Evolutionary conservation across 2,113 vertebrate species (phyloP), one percentile per base, ranked within the genome.

Genomic region (Dicentrarchus labrax): DNA sequence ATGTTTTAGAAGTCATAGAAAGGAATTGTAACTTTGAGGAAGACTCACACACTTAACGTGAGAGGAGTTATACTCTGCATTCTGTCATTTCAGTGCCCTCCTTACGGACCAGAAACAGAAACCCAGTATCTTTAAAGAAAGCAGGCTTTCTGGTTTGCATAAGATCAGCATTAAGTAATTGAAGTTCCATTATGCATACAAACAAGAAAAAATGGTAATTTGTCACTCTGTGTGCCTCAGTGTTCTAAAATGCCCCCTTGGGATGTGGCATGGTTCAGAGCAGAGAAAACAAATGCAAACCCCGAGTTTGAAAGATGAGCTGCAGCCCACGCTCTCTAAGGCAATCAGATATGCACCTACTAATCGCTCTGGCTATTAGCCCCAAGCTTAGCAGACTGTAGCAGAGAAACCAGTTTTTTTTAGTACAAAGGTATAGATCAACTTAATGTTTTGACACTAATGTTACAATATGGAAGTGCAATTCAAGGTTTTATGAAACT

Each of bases 161-260:
- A 86, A 88, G 80, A 89, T 91, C 89, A 87, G 86, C 86, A 83
- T 79, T 90, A 93, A 92, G 86, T 92, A 89, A 94, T 90, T 91
- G 81, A 87, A 91, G 89, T 76, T 74, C 78, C 86, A 93, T 92
- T 92, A 90, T 89, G 89, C 88, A 93, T 90, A 88, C 91, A 94
- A 95, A 95, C 89, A 89, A 87, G 86, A 86, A 68, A 84, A 93
- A 93, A 93, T 89, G 92, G 92, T 93, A 87, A 94, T 95, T 94
- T 94, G 92, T 95, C 92, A 94, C 86, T 82, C 76, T 56, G 82
- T 79, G 88, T 89, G 88, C 86, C 86, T 91, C 91, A 60, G 84
- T 90, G 82, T 93, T 89, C 82, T 88, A 93, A 91, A 94, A 91
- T 90, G 90, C 78, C 87, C 95, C 85, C 93, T 84, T 89, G 92